A percentile compares a stretch with the other conserved stretches of the same genome.
Conservation (phyloP, 2,797 vertebrate species). For the Cryptoprocta ferox region DNA sequence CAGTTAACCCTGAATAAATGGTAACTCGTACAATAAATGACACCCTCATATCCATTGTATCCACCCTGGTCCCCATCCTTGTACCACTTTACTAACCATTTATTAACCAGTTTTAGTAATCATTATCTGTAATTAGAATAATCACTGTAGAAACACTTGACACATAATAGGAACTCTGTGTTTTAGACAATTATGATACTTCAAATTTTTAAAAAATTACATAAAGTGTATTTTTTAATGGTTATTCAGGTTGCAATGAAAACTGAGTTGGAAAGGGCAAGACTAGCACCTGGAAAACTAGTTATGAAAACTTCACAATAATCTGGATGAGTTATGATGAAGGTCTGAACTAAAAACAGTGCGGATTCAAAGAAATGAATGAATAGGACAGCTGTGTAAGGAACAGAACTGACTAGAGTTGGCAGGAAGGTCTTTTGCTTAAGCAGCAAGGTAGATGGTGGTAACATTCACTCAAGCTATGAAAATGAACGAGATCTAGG, state of each 20-base stretch:
- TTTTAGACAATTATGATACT: slow-evolving; percentile 15
- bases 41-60: background rate
- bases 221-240: background rate
- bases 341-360: background rate
- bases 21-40: slow-evolving; percentile 14
- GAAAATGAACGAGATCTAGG: slow-evolving; percentile 1
- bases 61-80: background rate
- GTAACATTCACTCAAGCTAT: background rate
- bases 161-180: background rate
- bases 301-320: background rate
- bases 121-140: background rate
- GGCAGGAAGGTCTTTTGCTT: background rate
- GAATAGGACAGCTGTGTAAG: background rate
- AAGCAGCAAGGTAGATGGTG: background rate
- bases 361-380: background rate
- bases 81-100: background rate
- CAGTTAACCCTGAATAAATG: slow-evolving; percentile 1
- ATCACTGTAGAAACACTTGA: background rate
- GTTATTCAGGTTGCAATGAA: slow-evolving; percentile 4
- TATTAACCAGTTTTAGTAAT: slow-evolving; percentile 19
- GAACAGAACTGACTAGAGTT: background rate
- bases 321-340: background rate
- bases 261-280: slow-evolving; percentile 27
- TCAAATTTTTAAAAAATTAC: background rate
- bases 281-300: background rate